Base-by-base conservation (phyloP, 1,140 invertebrate species). In the Panulirus ornatus region DNA sequence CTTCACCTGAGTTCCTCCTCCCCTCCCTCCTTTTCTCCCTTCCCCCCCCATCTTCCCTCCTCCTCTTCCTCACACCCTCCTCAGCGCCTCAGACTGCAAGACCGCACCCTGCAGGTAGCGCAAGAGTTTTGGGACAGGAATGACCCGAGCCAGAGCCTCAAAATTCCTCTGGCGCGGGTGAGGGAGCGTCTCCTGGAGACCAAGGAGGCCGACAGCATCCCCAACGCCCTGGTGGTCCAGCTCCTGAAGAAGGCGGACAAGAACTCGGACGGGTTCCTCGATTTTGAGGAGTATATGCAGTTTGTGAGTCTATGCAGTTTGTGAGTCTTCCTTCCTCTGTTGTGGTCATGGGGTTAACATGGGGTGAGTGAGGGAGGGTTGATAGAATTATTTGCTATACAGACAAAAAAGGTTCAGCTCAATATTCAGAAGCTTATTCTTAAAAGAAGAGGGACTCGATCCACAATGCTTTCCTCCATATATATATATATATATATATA, bases 111-210 rank as follows among this genome's bases (percentile, higher is more conserved):
- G 1, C 51, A 63, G 42, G 75, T 83, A 0, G 87, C 79, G 30
- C 54, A 82, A 22, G 87, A 89, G 34, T 89, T 83, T 38, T 89
- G 87, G 87, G 63, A 58, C 8, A 19, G 8, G 1, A 63, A 82
- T 19, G 79, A 89, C 51, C 36, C 70, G 8, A 42, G 63, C 22
- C 22, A 54, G 47, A 75, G 3, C 47, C 58, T 47, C 14, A 54
- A 47, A 9, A 73, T 89, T n/a, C 87, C 87, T 5, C 16, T 89
- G 47, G n/a, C 30, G 2, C 27, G 38, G 42, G 14, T 89, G 6
- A 89, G 54, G 87, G 79, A 89, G 6, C 81, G 79, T 16, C 63
- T 89, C 30, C 79, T 89, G 42, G 27, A 40, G 78, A 89, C 87
- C 11, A 83, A 73, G 47, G 87, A 89, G 2, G 79, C 78, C 2